Evolutionary conservation across 35 echinoderm and acorn worm species (phyloP), one percentile per base, ranked within the genome.

Genomic region (Ophioderma brevispina): DNA sequence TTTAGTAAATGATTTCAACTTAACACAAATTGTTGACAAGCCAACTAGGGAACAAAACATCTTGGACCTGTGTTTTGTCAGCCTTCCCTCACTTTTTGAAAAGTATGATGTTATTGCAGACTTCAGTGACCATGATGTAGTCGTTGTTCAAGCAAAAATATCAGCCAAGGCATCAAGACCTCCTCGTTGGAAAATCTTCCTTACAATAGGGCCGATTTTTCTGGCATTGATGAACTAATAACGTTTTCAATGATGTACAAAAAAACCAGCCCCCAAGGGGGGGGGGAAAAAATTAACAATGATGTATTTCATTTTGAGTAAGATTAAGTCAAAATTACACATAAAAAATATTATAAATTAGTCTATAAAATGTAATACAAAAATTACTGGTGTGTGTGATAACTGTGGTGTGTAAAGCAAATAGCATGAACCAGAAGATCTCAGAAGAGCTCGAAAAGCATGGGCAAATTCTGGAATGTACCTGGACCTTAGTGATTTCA

Each of bases 61-160:
- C n/a, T 31, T 90, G 11, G 40, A 90, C 39, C 35, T 90, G n/a
- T 90, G 79, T 38, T 82, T 90, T 70, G 46, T 34, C 46, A 70
- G 78, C 31, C 17, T 64, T 17, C 88, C 79, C 38, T 21, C 79
- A 25, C 52, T 90, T 37, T 78, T 90, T 25, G n/a, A 37, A n/a
- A 90, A 90, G 1, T 5, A 42, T 76, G 4, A 32, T 4, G 43
- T 63, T 32, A 18, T 85, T 36, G 41, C 82, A 13, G 82, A 43
- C 0, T 70, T 90, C 35, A 90, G 88, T 63, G 79, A 90, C n/a
- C 88, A 82, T 31, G 33, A 90, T 21, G 32, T 64, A 14, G 88
- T 90, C n/a, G 32, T 55, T 82, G 34, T 38, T 35, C 28, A 81
- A n/a, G 39, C 80, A 28, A 32, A 31, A 0, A 81, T 82, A 25